Evolutionary conservation across 2,888 invertebrate genomes (phyloP).

Genomic region (Pachliopta kotzebuea): DNA sequence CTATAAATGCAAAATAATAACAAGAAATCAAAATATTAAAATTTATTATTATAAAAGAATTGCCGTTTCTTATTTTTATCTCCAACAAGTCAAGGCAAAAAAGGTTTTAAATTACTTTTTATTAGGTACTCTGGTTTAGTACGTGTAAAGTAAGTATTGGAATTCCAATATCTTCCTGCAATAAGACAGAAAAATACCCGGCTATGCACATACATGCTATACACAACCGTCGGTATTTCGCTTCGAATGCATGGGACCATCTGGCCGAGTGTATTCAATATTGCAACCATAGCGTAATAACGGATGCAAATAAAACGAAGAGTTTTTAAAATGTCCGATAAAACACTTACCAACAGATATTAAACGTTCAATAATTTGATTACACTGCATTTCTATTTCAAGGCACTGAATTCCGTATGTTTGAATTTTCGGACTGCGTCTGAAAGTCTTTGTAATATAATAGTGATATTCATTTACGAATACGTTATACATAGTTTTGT

Average conservation of each 20-base stretch:
- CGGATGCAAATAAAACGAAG: constrained; percentile 11
- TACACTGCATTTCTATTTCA: no score
- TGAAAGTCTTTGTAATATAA: no score
- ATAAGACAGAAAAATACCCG: constrained; percentile 21
- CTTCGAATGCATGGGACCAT: constrained; percentile 56
- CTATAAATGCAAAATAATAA: no score
- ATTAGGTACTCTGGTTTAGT: constrained; percentile 5
- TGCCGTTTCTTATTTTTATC: neutral
- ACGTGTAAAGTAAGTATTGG: constrained; percentile 14
- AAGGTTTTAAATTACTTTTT: constrained; percentile 3
- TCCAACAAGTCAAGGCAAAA: neutral
- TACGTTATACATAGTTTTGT: no score
- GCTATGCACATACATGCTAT: constrained; percentile 2
- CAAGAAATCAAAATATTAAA: no score
- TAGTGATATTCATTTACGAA: no score
- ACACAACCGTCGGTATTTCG: constrained; percentile 49
- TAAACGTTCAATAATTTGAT: no score
- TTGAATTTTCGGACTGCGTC: no score
- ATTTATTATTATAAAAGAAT: no score
- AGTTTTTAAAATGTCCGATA: neutral
- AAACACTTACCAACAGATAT: neutral
- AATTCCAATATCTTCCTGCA: constrained; percentile 23
- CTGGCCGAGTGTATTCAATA: constrained; percentile 56
- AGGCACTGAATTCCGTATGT: no score
- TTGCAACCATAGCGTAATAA: constrained; percentile 65